These are phyloP conservation scores for Acanthosoma haemorrhoidale DNA, from an alignment of 2,888 invertebrate species.

Conservation along the genomic window DNA sequence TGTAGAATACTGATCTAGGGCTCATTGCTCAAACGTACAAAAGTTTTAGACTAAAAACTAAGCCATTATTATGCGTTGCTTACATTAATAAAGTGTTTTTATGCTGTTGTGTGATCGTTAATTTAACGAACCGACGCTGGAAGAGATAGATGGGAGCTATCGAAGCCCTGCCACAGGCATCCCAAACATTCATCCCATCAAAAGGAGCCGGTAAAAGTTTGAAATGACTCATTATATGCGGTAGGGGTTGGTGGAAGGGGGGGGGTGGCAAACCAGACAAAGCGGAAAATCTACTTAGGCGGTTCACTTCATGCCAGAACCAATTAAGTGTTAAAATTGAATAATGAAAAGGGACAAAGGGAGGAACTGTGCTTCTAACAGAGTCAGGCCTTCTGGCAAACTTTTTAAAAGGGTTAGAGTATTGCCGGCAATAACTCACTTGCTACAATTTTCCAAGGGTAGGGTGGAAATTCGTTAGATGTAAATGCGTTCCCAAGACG, in stretches of 20 bases:
- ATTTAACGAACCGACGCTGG: no score
- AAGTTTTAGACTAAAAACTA: no score
- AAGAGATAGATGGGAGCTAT: no score
- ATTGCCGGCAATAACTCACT: constrained; percentile 1
- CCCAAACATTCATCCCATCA: neutral
- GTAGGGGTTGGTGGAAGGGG: neutral
- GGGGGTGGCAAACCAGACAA: neutral
- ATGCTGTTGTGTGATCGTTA: no score
- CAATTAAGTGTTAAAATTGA: constrained; percentile 28
- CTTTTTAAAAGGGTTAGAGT: constrained; percentile 10
- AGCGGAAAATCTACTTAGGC: constrained; percentile 23
- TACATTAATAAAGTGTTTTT: no score
- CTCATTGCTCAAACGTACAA: no score
- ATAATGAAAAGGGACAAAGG: constrained; percentile 23
- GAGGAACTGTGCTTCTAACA: constrained; percentile 8
- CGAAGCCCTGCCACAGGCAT: no score
- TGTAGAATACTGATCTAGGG: no score
- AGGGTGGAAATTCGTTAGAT: no score
- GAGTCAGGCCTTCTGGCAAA: neutral
- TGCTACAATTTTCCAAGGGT: no score
- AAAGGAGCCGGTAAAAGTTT: neutral
- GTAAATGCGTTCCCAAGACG: no score
- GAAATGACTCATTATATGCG: neutral
- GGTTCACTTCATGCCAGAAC: constrained; percentile 22
- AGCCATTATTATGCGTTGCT: no score